Evolutionary conservation across 2,797 vertebrate genomes (phyloP).

Genomic region (Sebastes iracundus): DNA sequence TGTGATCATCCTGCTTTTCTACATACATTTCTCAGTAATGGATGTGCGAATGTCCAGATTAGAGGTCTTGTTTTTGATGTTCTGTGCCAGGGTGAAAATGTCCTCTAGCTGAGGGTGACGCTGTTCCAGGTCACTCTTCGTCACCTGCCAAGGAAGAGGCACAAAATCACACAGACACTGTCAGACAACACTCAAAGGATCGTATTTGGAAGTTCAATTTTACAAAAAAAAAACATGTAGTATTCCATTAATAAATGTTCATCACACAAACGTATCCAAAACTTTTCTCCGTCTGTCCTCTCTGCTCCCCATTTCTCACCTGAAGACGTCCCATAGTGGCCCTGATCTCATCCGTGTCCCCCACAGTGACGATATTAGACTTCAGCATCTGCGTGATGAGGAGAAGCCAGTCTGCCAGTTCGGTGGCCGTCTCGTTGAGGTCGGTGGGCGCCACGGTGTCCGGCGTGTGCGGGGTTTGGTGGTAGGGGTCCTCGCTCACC

Average conservation of each 20-base stretch:
- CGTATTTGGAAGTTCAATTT: not conserved
- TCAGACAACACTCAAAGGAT: not conserved
- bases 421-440: slow-evolving; percentile 92
- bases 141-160: slow-evolving; percentile 82
- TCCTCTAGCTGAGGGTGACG: slow-evolving; percentile 93
- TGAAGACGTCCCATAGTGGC: slow-evolving; percentile 92
- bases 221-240: not conserved
- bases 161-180: not conserved
- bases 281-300: not conserved
- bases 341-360: slow-evolving; percentile 93
- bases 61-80: slow-evolving; percentile 98
- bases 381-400: slow-evolving; percentile 98
- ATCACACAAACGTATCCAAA: not conserved
- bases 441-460: slow-evolving; percentile 89
- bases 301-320: slow-evolving; percentile 76
- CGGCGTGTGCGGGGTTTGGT: slow-evolving; percentile 73
- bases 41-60: slow-evolving; percentile 92
- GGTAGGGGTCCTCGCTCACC: slow-evolving; percentile 78
- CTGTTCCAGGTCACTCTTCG: slow-evolving; percentile 93
- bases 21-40: slow-evolving; percentile 93
- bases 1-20: not conserved
- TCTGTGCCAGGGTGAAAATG: slow-evolving; percentile 95
- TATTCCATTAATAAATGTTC: not conserved
- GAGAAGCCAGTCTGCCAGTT: slow-evolving; percentile 93
- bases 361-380: slow-evolving; percentile 97